A percentile compares a stretch with the other conserved stretches of the same genome.
These are phyloP conservation scores for Torymus aiolomorphi DNA, from an alignment of 2,888 invertebrate species.

Conservation along the genomic window DNA sequence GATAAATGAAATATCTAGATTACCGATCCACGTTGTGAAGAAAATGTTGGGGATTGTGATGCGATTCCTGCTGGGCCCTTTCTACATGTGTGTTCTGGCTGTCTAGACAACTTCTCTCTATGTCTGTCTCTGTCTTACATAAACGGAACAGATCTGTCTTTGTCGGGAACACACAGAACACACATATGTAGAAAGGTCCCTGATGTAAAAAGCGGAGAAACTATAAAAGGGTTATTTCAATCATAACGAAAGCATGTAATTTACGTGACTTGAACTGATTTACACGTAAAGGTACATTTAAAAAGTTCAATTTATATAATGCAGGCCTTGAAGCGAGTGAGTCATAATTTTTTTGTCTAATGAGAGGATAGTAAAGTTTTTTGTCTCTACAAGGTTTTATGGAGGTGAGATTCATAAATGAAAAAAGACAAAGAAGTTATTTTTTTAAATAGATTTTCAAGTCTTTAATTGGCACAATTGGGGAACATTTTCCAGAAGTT, in stretches of 20 bases:
- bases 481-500: slow-evolving; percentile 67
- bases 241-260: too few species aligned
- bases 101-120: too few species aligned
- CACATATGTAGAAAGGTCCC: too few species aligned
- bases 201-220: background rate
- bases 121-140: too few species aligned
- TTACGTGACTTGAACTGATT: too few species aligned
- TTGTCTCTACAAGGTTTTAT: slow-evolving; percentile 19
- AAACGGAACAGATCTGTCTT: too few species aligned
- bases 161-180: too few species aligned
- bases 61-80: background rate
- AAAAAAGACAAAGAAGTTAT: slow-evolving; percentile 10
- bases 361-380: slow-evolving; percentile 38
- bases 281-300: background rate
- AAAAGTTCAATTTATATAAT: background rate
- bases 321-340: slow-evolving; percentile 15
- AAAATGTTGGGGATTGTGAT: background rate
- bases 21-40: background rate
- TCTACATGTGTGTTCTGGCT: too few species aligned
- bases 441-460: slow-evolving; percentile 61
- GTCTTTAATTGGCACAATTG: slow-evolving; percentile 72
- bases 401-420: slow-evolving; percentile 13
- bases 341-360: slow-evolving; percentile 11
- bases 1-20: slow-evolving; percentile 17
- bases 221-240: background rate